Evolutionary conservation across 2,888 invertebrate genomes (phyloP), one percentile per base, ranked within the genome.

Genomic region (Glyphotaelius pellucidus): DNA sequence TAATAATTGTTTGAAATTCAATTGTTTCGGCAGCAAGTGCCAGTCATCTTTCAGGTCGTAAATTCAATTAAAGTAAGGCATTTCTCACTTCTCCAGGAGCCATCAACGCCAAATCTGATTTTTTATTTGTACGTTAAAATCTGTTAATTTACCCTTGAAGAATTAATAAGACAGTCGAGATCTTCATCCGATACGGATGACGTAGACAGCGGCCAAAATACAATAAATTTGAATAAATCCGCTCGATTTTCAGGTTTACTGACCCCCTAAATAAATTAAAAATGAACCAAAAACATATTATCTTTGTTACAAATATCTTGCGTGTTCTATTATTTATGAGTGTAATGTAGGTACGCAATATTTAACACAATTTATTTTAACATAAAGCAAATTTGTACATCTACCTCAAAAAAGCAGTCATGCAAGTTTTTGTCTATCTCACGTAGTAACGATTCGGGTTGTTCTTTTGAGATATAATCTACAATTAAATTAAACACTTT

Each of bases 51-150:
- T 83, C 15, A 38, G 83, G 19, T 35, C 83, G 35, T 83, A 83
- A 83, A 83, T 83, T 83, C 25, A 83, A 83, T 83, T 83, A 83
- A 83, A 83, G 32, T 83, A 35, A 83, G 35, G 38, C 35, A 83
- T 83, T 35, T 35, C 35, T 83, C 83, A 32, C 83, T 83, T 83
- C 35, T 25, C 35, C 32, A 2, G 32, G 32, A 83, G 83, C 32
- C 32, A 83, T 83, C 83, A 83, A 83, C 83, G 32, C 32, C 35
- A 83, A 32, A 32, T 25, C 83, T 35, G 35, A 83, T 35, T 83
- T 35, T 38, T 35, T 83, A 83, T 83, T 83, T 35, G 35, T 25
- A 15, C 35, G 25, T 35, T 31, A 83, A 31, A 67, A 67, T 67
- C 67, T 67, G 67, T 67, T 67, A n/a, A 67, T 67, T 67, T 67